These are phyloP conservation scores for Uloborus plumipes DNA, from an alignment of 2,888 invertebrate species.

Conservation along the genomic window DNA sequence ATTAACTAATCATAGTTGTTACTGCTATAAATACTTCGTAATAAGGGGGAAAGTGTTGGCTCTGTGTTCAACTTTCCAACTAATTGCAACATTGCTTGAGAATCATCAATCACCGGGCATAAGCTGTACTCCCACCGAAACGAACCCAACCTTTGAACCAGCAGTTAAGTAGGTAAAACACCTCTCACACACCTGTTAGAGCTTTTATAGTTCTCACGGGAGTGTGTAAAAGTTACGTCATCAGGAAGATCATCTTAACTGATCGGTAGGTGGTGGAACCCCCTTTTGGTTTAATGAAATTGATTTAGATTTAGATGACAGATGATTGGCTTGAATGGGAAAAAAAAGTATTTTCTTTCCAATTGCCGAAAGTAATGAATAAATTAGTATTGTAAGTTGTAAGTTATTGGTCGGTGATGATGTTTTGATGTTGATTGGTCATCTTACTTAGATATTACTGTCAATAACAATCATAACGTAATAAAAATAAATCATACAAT, in stretches of 20 bases:
- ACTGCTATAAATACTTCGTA: slow-evolving; percentile 30
- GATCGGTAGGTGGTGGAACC: too few species aligned
- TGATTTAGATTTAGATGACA: too few species aligned
- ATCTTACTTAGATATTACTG: too few species aligned
- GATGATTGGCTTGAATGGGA: too few species aligned
- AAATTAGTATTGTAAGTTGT: too few species aligned
- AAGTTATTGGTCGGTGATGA: too few species aligned
- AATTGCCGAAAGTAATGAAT: too few species aligned
- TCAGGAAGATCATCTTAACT: background rate
- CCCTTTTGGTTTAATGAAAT: too few species aligned
- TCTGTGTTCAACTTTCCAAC: slow-evolving; percentile 19
- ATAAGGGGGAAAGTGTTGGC: slow-evolving; percentile 8
- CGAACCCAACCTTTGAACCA: slow-evolving; percentile 45
- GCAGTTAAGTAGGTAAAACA: slow-evolving; percentile 34
- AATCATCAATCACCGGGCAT: slow-evolving; percentile 37
- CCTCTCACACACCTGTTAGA: slow-evolving; percentile 50
- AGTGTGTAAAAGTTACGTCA: slow-evolving; percentile 18
- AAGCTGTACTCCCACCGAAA: slow-evolving; percentile 35
- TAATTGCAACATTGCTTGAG: slow-evolving; percentile 14
- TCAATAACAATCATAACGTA: too few species aligned
- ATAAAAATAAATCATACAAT: too few species aligned
- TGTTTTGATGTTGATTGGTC: too few species aligned
- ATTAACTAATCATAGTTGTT: slow-evolving; percentile 24
- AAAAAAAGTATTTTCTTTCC: too few species aligned
- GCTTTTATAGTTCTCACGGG: slow-evolving; percentile 46